Percentiles rank a stretch among this genome's conserved stretches.
Evolutionary conservation across 2,797 vertebrate genomes (phyloP).

Genomic region (Sebastiscus albofasciatus): DNA sequence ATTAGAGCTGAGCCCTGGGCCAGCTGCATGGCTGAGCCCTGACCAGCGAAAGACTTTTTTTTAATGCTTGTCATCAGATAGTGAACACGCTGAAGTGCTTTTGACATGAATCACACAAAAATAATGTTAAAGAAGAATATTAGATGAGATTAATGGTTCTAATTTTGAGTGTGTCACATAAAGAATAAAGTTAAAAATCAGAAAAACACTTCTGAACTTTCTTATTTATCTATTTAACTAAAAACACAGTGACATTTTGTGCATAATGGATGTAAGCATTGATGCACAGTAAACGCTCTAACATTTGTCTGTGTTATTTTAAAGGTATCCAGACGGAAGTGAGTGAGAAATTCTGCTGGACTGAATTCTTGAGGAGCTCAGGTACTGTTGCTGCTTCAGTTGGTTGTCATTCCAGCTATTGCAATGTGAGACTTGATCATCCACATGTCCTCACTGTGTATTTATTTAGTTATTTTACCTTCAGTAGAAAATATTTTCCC

Average conservation of each 20-base stretch:
- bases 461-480: not conserved
- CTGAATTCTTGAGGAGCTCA: slow-evolving; percentile 86
- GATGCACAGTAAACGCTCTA: not conserved
- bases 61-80: slow-evolving; percentile 30
- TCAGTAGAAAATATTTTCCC: not conserved
- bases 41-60: slow-evolving; percentile 13
- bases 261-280: not conserved
- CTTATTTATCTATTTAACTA: not conserved
- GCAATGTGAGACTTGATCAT: not conserved
- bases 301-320: slow-evolving; percentile 30
- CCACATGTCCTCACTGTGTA: not conserved
- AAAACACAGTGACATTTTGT: not conserved
- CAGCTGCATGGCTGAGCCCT: slow-evolving; percentile 30
- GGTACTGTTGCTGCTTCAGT: slow-evolving; percentile 79
- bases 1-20: slow-evolving; percentile 47
- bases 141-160: not conserved
- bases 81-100: slow-evolving; percentile 12
- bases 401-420: not conserved
- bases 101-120: not conserved
- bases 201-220: not conserved
- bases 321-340: slow-evolving; percentile 87
- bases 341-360: slow-evolving; percentile 85
- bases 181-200: not conserved
- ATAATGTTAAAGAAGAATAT: not conserved
- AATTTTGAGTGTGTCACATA: not conserved